Base-by-base conservation (phyloP, 1,140 invertebrate genomes). In the Chymomyza costata region DNA sequence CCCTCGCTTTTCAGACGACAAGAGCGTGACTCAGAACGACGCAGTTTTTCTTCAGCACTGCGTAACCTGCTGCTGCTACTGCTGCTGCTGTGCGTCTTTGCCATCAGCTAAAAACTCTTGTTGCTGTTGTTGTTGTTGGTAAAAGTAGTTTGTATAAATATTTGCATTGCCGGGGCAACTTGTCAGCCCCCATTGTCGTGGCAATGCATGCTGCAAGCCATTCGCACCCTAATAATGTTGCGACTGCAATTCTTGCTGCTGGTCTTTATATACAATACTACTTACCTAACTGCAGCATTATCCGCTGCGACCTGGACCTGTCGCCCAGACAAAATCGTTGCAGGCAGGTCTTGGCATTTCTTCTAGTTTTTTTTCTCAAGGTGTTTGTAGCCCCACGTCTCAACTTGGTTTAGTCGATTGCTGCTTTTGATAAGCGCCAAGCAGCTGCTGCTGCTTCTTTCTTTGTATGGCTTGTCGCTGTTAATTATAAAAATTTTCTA, bases 401-500 rank as follows among this genome's bases (percentile, higher is more conserved):
- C 43, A 47, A 25, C 35, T 48, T 19, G 28, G 35, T 39, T 43
- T 35, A 13, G 21, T 31, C 64, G 68, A 73, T 70, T 67, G 59
- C 71, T 54, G 67, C 43, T 62, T 70, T 69, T 70, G 71, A 76
- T 76, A 76, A 70, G 56, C 57, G 59, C 10, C 25, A 57, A 49
- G 58, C 52, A 45, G 52, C 39, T 46, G 56, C 34, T 46, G 65
- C 37, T 51, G 57, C 45, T 30, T 32, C 38, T 25, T 31, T 28
- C 37, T 50, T 46, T 50, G 51, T 37, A 19, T n/a, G 57, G 67
- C 40, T 74, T 76, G 65, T 76, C 43, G 71, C 54, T 76, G 71
- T 76, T 76, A 76, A 76, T 76, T 76, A 76, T 78, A 76, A 59
- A 66, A 78, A 71, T 64, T 50, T 66, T 58, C 51, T 53, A 51